Conservation (phyloP, 2,888 invertebrate species). For the Achlya flavicornis region DNA sequence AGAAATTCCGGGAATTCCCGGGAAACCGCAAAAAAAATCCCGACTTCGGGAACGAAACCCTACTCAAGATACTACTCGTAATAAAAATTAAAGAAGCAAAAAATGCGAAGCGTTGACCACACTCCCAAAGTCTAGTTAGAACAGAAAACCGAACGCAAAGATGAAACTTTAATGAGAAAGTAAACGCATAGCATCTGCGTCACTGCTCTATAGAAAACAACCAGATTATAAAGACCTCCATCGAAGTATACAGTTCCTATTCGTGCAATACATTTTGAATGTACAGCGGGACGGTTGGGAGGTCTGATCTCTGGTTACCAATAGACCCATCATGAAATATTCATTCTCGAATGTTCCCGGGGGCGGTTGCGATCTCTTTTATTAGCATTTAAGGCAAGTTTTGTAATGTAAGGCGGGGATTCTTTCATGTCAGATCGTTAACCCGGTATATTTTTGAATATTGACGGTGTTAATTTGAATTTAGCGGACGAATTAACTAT, state of each 20-base stretch:
- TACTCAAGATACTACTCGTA: neutral
- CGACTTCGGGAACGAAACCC: too few relatives aligned
- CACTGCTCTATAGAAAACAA: constrained; percentile 42
- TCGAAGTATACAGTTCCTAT: constrained; percentile 28
- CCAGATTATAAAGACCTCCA: constrained; percentile 46
- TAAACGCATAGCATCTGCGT: constrained; percentile 69
- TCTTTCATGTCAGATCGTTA: constrained; percentile 50
- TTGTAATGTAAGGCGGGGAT: constrained; percentile 61
- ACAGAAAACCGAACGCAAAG: constrained; percentile 50
- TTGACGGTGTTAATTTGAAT: constrained; percentile 51
- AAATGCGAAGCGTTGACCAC: constrained; percentile 11
- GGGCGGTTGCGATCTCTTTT: constrained; percentile 60
- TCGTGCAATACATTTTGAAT: constrained; percentile 22
- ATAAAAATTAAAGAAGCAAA: neutral
- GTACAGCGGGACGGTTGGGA: constrained; percentile 26
- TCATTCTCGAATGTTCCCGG: constrained; percentile 58
- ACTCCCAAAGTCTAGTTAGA: constrained; percentile 45
- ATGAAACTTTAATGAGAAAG: constrained; percentile 73
- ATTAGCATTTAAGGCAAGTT: constrained; percentile 76
- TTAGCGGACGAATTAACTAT: constrained; percentile 14
- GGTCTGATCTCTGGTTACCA: constrained; percentile 49
- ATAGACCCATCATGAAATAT: constrained; percentile 69
- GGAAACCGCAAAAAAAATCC: too few relatives aligned
- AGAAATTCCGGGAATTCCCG: too few relatives aligned
- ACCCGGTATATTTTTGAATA: constrained; percentile 48